Conservation (phyloP, 2,888 invertebrate species). For the Furcula furcula region DNA sequence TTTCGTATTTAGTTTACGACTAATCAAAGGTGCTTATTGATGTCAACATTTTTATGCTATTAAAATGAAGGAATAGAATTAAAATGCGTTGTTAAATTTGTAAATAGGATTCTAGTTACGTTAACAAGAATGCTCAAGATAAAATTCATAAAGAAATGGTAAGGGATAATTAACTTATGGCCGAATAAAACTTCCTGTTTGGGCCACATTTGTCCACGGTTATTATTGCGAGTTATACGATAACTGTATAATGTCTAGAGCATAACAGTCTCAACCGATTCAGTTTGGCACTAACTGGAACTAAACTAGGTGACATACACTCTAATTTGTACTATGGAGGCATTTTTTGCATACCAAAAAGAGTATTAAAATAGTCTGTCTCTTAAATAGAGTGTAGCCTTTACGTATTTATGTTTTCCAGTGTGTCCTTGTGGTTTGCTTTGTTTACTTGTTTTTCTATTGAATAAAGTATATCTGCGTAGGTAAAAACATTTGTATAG, state of each 20-base stretch:
- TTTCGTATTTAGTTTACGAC: conserved; percentile 19
- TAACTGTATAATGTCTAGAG: conserved; percentile 22
- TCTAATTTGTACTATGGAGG: too few relatives aligned
- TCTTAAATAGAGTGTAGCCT: not conserved
- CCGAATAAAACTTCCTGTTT: conserved; percentile 17
- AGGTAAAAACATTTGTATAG: too few relatives aligned
- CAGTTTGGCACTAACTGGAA: conserved; percentile 17
- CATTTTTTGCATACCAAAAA: too few relatives aligned
- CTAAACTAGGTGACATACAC: not conserved
- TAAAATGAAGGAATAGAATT: conserved; percentile 40
- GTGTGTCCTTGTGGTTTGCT: not conserved
- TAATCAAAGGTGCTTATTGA: conserved; percentile 15
- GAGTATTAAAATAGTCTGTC: too few relatives aligned
- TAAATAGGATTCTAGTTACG: too few relatives aligned
- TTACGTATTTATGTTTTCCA: not conserved
- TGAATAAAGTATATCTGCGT: too few relatives aligned
- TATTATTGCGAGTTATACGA: conserved; percentile 10
- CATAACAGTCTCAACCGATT: conserved; percentile 22
- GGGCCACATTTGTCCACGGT: conserved; percentile 9
- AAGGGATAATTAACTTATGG: too few relatives aligned
- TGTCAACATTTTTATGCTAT: conserved; percentile 49
- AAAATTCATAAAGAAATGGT: too few relatives aligned
- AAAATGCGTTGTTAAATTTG: conserved; percentile 20
- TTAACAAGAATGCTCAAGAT: too few relatives aligned
- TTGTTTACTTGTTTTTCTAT: not conserved